Percentiles rank a stretch among this genome's conserved stretches.
phyloP scores from a whole-genome alignment of 2,113 vertebrate species.

The Hippoglossus stenolepis region DNA sequence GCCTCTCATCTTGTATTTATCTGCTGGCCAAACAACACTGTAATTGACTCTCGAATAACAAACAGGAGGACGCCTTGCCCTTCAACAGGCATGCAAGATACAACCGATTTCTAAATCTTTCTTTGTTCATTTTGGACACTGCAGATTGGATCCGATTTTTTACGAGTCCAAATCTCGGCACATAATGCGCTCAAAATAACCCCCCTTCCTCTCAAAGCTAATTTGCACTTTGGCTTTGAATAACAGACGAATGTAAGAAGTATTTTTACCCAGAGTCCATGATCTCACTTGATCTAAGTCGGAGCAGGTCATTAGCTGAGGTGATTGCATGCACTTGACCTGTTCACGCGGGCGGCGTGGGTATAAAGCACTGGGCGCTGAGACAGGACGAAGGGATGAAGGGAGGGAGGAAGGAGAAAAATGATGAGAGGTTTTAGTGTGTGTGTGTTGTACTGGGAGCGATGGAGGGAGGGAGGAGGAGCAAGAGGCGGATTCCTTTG shows the following conservation, averaged over 20 bases:
- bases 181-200: constrained; percentile 24
- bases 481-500: constrained; percentile 48
- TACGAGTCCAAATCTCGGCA: constrained; percentile 54
- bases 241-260: constrained; percentile 39
- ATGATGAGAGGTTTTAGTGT: constrained; percentile 11
- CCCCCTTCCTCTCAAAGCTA: constrained; percentile 34
- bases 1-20: constrained; percentile 54
- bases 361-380: constrained; percentile 41
- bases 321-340: constrained; percentile 75
- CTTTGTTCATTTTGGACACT: constrained; percentile 5
- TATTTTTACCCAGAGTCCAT: constrained; percentile 68
- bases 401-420: constrained; percentile 14
- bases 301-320: constrained; percentile 64
- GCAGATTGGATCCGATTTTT: neutral
- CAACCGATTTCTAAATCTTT: constrained; percentile 31
- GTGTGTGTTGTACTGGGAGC: constrained; percentile 1
- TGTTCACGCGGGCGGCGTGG: constrained; percentile 54
- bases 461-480: constrained; percentile 40
- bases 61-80: constrained; percentile 41
- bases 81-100: constrained; percentile 32
- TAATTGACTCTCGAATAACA: constrained; percentile 66
- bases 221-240: constrained; percentile 68
- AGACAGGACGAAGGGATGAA: constrained; percentile 10
- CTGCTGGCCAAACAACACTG: constrained; percentile 54
- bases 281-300: constrained; percentile 70